phyloP scores from a whole-genome alignment of 2,113 vertebrate genomes.

The Empidonax traillii region DNA sequence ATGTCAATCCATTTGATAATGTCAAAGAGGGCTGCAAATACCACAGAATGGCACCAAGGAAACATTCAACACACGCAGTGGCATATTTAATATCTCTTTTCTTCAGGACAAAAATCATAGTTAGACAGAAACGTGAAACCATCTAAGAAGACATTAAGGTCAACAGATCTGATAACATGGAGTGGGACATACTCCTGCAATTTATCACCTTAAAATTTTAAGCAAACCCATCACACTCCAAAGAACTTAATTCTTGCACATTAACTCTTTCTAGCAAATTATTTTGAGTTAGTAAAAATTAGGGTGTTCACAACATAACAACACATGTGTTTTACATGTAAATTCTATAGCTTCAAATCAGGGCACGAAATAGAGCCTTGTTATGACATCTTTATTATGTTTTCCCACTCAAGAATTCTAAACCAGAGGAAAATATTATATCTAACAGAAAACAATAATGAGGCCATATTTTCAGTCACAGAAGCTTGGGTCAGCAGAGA shows the following conservation, averaged over 20 bases:
- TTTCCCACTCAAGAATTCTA: slow-evolving; percentile 2
- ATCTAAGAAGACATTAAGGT: slow-evolving; percentile 49
- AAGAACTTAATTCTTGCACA: not conserved
- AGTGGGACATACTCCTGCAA: not conserved
- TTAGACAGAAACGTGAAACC: slow-evolving; percentile 53
- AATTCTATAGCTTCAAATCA: not conserved
- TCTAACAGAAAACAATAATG: not conserved
- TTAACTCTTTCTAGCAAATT: not conserved
- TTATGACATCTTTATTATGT: not conserved
- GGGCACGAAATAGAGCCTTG: not conserved
- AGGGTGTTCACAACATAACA: not conserved
- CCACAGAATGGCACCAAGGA: slow-evolving; percentile 78
- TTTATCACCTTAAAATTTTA: slow-evolving; percentile 38
- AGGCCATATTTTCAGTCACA: not conserved
- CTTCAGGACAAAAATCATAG: slow-evolving; percentile 59
- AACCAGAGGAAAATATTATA: not conserved
- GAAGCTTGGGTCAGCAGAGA: not conserved
- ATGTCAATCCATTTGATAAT: slow-evolving; percentile 94
- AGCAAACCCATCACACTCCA: not conserved
- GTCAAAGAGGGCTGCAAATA: slow-evolving; percentile 83
- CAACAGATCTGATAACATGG: slow-evolving; percentile 63
- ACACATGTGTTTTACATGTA: not conserved
- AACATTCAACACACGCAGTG: slow-evolving; percentile 56
- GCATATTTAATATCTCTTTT: slow-evolving; percentile 74
- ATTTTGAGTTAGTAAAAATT: slow-evolving; percentile 38